A percentile compares a stretch with the other conserved stretches of the same genome.
These are phyloP conservation scores for Macrophya annulata DNA, from an alignment of 2,888 invertebrate species.

Conservation along the genomic window DNA sequence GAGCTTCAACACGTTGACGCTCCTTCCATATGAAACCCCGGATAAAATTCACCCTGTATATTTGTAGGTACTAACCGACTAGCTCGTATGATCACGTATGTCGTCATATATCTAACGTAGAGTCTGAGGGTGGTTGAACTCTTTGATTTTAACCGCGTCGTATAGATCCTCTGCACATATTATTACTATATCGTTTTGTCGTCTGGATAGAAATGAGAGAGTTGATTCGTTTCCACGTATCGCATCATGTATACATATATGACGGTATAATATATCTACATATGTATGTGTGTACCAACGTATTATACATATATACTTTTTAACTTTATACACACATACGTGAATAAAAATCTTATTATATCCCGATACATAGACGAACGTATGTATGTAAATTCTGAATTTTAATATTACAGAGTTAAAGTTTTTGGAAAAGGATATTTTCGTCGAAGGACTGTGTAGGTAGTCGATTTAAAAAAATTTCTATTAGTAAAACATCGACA, in stretches of 20 bases:
- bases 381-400: too few relatives aligned
- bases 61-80: neutral
- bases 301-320: neutral
- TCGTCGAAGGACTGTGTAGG: too few relatives aligned
- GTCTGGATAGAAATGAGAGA: neutral
- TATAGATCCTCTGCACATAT: neutral
- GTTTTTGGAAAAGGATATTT: too few relatives aligned
- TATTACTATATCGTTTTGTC: neutral
- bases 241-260: neutral
- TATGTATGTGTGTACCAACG: too few relatives aligned
- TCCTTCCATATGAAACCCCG: too few relatives aligned
- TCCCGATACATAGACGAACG: too few relatives aligned
- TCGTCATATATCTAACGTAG: neutral
- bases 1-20: too few relatives aligned
- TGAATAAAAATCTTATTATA: neutral
- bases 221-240: neutral
- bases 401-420: too few relatives aligned
- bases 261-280: neutral
- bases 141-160: slow-evolving; percentile 19
- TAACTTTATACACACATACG: neutral
- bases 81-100: neutral
- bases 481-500: too few relatives aligned
- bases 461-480: too few relatives aligned
- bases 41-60: too few relatives aligned
- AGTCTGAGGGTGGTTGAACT: slow-evolving; percentile 19